phyloP scores from a whole-genome alignment of 1,140 invertebrate species.

The Sycobia sp. region DNA sequence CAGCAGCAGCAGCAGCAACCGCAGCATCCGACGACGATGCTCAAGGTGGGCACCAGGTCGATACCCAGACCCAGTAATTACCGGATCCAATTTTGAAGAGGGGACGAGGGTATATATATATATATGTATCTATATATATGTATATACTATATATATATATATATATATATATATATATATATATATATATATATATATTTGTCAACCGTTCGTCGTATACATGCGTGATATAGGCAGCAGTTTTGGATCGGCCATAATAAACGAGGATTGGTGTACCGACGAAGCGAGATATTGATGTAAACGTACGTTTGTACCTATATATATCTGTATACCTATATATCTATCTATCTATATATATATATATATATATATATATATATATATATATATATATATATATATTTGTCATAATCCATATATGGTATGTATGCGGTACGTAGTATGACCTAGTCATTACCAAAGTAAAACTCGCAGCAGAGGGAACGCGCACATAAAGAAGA shows the following conservation, averaged over 20 bases:
- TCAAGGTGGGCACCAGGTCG: constrained; percentile 52
- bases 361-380: neutral
- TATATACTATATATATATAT: too few species aligned
- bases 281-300: too few species aligned
- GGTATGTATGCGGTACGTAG: constrained; percentile 39
- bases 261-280: too few species aligned
- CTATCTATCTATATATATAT: constrained; percentile 8
- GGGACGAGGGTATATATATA: constrained; percentile 7
- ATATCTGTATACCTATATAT: constrained; percentile 6
- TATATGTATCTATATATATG: neutral
- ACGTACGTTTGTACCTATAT: too few species aligned
- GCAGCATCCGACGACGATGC: constrained; percentile 65
- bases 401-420: constrained; percentile 31
- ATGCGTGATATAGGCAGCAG: too few species aligned
- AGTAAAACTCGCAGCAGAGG: constrained; percentile 28
- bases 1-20: too few species aligned
- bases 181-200: too few species aligned
- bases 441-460: constrained; percentile 62
- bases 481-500: neutral
- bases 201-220: too few species aligned
- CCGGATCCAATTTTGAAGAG: constrained; percentile 70
- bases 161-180: too few species aligned
- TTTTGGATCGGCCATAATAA: too few species aligned
- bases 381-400: constrained; percentile 2
- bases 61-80: constrained; percentile 69